phyloP scores from a whole-genome alignment of 2,888 invertebrate genomes.

The Ormyrus rosae region DNA sequence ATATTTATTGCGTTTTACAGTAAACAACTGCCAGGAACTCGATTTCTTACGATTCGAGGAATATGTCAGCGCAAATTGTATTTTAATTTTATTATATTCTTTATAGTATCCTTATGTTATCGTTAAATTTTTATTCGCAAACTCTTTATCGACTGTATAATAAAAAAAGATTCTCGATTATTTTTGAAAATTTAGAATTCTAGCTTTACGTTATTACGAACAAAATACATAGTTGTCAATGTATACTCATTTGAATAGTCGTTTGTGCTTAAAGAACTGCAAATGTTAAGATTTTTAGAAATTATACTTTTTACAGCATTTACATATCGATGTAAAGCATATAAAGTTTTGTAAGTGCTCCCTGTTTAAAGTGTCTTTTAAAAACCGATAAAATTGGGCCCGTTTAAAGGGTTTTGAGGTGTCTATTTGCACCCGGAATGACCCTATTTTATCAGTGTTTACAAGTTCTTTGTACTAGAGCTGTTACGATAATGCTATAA shows the following conservation, averaged over 20 bases:
- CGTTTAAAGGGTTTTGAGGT: too few relatives aligned
- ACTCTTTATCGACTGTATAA: conserved; percentile 15
- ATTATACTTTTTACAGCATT: conserved; percentile 35
- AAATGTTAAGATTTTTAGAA: conserved; percentile 19
- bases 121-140: neutral
- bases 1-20: conserved; percentile 20
- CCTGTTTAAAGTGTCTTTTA: too few relatives aligned
- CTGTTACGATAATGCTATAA: conserved; percentile 15
- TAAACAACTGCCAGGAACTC: conserved; percentile 29
- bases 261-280: neutral
- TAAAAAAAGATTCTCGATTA: neutral
- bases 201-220: conserved; percentile 9
- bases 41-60: neutral
- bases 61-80: neutral
- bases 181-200: conserved; percentile 1
- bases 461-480: too few relatives aligned
- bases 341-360: conserved; percentile 16
- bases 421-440: too few relatives aligned
- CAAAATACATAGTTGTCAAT: neutral
- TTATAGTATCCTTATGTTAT: neutral
- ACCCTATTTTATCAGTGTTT: too few relatives aligned
- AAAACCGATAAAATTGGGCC: too few relatives aligned
- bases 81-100: neutral
- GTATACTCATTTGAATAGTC: neutral
- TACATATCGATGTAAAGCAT: conserved; percentile 27